A percentile compares a stretch with the other conserved stretches of the same genome.
Conservation (phyloP, 2,888 invertebrate species). For the Brenthis daphne region DNA sequence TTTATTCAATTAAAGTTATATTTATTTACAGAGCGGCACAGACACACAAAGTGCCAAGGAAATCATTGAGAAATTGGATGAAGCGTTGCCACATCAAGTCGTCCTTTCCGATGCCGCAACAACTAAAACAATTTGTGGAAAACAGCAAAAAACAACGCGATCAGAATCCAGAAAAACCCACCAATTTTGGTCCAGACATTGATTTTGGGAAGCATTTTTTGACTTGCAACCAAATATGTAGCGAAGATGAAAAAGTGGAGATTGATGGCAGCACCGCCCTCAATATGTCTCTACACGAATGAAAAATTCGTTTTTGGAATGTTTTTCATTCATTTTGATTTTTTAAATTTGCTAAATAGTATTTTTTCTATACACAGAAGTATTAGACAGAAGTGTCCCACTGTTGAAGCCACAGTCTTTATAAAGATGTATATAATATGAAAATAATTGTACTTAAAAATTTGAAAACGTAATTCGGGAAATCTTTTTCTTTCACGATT, state of each 20-base stretch:
- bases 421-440: not conserved
- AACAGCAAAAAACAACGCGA: slow-evolving; percentile 78
- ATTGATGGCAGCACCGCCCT: slow-evolving; percentile 48
- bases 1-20: too few relatives aligned
- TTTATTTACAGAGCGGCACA: slow-evolving; percentile 76
- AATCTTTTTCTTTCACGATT: too few relatives aligned
- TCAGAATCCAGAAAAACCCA: slow-evolving; percentile 48
- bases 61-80: slow-evolving; percentile 84
- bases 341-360: not conserved
- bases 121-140: slow-evolving; percentile 80
- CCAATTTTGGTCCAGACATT: slow-evolving; percentile 53
- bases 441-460: not conserved
- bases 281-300: slow-evolving; percentile 69
- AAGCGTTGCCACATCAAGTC: slow-evolving; percentile 83
- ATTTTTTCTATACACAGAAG: not conserved
- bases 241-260: slow-evolving; percentile 59
- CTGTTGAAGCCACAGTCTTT: not conserved
- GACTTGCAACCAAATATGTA: slow-evolving; percentile 55
- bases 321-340: not conserved
- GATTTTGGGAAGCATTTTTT: slow-evolving; percentile 76
- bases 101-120: slow-evolving; percentile 82
- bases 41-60: slow-evolving; percentile 82
- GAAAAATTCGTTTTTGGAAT: slow-evolving; percentile 4
- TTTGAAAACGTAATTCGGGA: not conserved
- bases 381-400: too few relatives aligned